phyloP scores from a whole-genome alignment of 2,113 vertebrate species.

The Mustelus asterias region DNA sequence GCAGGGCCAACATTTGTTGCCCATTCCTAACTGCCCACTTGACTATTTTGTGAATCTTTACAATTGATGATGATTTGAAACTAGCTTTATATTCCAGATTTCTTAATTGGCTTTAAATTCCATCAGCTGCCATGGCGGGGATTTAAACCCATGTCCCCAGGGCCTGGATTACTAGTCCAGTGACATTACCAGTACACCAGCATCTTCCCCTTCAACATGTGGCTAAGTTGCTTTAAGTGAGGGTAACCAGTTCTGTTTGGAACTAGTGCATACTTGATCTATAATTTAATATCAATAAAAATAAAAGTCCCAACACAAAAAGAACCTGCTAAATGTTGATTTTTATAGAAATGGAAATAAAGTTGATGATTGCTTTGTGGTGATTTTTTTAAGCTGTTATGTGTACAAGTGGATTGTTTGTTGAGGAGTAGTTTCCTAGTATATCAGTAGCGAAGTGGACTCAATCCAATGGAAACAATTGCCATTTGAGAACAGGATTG shows the following conservation, averaged over 20 bases:
- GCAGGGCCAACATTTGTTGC: no score
- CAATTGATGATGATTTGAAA: background rate
- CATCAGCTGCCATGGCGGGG: no score
- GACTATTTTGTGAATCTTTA: background rate
- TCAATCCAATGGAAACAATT: background rate
- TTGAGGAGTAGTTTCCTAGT: background rate
- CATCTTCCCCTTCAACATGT: no score
- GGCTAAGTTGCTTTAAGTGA: background rate
- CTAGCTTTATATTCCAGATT: no score
- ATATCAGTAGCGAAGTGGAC: background rate
- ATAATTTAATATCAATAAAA: background rate
- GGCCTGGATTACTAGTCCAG: no score
- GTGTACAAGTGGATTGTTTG: background rate
- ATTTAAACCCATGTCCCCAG: no score
- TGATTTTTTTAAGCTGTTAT: background rate
- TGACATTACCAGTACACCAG: no score
- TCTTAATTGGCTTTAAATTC: no score
- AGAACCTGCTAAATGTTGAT: background rate
- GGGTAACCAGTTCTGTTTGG: background rate
- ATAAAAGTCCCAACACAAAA: background rate
- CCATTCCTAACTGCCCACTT: no score
- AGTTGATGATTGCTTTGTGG: background rate
- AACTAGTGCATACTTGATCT: background rate
- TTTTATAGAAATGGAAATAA: slow-evolving; percentile 17
- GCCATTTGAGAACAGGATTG: background rate